These are phyloP conservation scores for Pomacea maculata DNA, from an alignment of 1,140 invertebrate genomes.

Conservation along the genomic window DNA sequence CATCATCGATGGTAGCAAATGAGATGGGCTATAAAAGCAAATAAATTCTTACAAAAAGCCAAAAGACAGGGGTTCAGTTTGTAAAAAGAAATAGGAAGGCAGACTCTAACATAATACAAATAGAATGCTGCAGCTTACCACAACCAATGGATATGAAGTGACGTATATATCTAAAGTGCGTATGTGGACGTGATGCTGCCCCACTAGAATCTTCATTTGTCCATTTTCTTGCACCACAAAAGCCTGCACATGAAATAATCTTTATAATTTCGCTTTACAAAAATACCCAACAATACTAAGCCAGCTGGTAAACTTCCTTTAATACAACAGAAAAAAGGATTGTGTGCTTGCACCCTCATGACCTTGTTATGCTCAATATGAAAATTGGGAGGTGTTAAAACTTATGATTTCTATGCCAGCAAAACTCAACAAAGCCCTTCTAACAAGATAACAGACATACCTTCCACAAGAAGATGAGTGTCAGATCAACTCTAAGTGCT, in stretches of 20 bases:
- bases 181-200: constrained; percentile 62
- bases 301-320: no score
- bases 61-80: neutral
- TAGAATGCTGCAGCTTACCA: constrained; percentile 35
- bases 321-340: no score
- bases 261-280: no score
- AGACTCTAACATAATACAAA: neutral
- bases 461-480: constrained; percentile 62
- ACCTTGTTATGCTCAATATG: neutral
- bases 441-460: constrained; percentile 28
- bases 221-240: constrained; percentile 56
- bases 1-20: no score
- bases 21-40: no score
- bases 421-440: no score
- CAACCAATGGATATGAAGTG: constrained; percentile 52
- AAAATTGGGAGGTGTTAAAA: neutral
- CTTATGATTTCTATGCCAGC: no score
- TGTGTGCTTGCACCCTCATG: no score
- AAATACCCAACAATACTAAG: no score
- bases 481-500: constrained; percentile 54
- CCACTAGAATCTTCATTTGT: constrained; percentile 51
- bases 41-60: no score
- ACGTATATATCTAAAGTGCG: constrained; percentile 52
- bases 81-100: neutral
- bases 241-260: constrained; percentile 38